A percentile compares a stretch with the other conserved stretches of the same genome.
Conservation (phyloP, 2,113 vertebrate species). For the Elephas maximus region DNA sequence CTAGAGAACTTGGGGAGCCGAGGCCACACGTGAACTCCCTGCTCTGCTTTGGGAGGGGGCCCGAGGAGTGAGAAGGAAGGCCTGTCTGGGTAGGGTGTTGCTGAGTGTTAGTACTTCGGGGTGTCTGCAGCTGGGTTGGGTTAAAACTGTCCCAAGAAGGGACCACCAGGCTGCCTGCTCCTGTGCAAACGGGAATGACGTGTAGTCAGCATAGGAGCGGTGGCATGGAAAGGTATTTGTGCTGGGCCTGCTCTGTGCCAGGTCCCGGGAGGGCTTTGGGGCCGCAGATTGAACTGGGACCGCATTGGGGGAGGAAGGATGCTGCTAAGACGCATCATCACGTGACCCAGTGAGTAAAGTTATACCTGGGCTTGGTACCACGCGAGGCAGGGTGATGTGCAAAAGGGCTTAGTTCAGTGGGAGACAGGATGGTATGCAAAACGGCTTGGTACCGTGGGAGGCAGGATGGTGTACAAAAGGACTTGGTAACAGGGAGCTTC, state of each 20-base stretch:
- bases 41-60: accelerated
- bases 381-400: not conserved
- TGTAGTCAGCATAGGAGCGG: not conserved
- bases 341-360: not conserved
- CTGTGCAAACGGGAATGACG: not conserved
- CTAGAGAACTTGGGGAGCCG: accelerated
- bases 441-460: not conserved
- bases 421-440: not conserved
- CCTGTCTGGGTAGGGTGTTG: no score
- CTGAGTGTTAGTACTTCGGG: no score
- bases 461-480: not conserved
- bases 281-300: not conserved
- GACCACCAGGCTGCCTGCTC: not conserved
- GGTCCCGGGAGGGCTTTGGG: not conserved
- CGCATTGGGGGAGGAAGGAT: not conserved
- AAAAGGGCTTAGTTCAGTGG: no score
- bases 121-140: not conserved
- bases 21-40: accelerated
- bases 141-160: not conserved
- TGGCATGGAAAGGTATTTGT: not conserved
- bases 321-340: not conserved
- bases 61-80: not conserved
- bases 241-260: not conserved
- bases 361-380: not conserved
- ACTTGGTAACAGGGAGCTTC: not conserved